Evolutionary conservation across 2,797 vertebrate species (phyloP).

Genomic region (Parambassis ranga): DNA sequence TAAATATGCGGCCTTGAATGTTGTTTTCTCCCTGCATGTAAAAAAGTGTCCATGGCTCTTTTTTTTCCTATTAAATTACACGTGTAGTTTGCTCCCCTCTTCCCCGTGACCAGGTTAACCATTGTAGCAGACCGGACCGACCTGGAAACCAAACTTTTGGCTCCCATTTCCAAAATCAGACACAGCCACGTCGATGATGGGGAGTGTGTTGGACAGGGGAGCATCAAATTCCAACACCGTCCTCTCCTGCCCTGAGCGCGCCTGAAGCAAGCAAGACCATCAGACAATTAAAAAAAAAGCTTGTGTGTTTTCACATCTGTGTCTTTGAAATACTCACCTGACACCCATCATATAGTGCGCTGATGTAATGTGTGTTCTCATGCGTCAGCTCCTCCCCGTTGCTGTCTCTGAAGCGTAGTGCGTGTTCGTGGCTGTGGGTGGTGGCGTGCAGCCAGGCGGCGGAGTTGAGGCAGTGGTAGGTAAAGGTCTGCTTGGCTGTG

Average conservation of each 20-base stretch:
- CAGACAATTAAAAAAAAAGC: not conserved
- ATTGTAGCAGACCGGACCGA: slow-evolving; percentile 93
- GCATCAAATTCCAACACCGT: slow-evolving; percentile 90
- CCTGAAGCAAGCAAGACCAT: slow-evolving; percentile 67
- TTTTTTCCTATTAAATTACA: slow-evolving; percentile 55
- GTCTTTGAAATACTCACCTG: slow-evolving; percentile 47
- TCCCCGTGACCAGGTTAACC: slow-evolving; percentile 75
- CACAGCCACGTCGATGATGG: slow-evolving; percentile 92
- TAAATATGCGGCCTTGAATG: slow-evolving; percentile 70
- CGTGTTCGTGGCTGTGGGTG: slow-evolving; percentile 83
- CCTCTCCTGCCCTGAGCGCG: slow-evolving; percentile 91
- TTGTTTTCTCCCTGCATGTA: slow-evolving; percentile 70
- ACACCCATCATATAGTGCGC: slow-evolving; percentile 78
- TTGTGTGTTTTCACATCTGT: fast-evolving
- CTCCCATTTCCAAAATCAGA: slow-evolving; percentile 90
- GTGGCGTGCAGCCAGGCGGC: slow-evolving; percentile 89
- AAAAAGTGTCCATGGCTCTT: slow-evolving; percentile 71
- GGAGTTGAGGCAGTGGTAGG: slow-evolving; percentile 95
- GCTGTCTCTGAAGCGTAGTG: slow-evolving; percentile 92
- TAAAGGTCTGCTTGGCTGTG: slow-evolving; percentile 90
- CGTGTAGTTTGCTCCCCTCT: not conserved
- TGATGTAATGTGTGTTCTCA: slow-evolving; percentile 90
- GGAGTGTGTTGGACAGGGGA: slow-evolving; percentile 87
- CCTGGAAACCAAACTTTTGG: slow-evolving; percentile 98
- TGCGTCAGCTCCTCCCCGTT: slow-evolving; percentile 92